Evolutionary conservation across 2,888 invertebrate genomes (phyloP), one percentile per base, ranked within the genome.

Genomic region (Tigriopus californicus): DNA sequence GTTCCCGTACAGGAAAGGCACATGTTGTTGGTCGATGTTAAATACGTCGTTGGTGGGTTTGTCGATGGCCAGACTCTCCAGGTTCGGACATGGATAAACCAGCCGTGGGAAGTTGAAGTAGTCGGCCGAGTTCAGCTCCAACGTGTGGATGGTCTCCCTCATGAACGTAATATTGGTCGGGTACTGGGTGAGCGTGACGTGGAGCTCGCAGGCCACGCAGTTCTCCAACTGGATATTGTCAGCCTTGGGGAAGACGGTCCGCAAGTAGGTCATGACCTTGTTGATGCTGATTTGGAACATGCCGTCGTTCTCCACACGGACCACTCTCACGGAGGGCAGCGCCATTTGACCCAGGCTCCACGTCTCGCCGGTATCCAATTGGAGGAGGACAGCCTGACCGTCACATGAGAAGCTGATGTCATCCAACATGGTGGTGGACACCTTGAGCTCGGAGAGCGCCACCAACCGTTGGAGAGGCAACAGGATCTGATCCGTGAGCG

Each of bases 101-200:
- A 46, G 22, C 20, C 56, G 18, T 6, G 56, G 56, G 44, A 56
- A 56, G 42, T 25, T 44, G 44, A 56, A 56, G 44, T 56, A 56
- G 25, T 56, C 56, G 13, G 56, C 44, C 18, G 56, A 56, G 20
- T 46, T 56, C 11, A 56, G 56, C n/a, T 56, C 56, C 44, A 56
- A 46, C 15, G 44, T 42, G n/a, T 18, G 18, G 20, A 56, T 56
- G 33, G 20, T n/a, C 22, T 56, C 25, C 5, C 56, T 56, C 56
- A 56, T 56, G 15, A 25, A 56, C 13, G 56, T 24, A n/a, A 56
- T 42, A 18, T 56, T 24, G n/a, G 46, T 42, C n/a, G 56, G 56
- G 15, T 46, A 46, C 22, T 56, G 56, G 24, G 25, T 42, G 22
- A 56, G 25, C 6, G 56, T 44, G 25, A 46, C 56, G 24, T 46